phyloP scores from a whole-genome alignment of 2,113 vertebrate species.

The Rafetus swinhoei region DNA sequence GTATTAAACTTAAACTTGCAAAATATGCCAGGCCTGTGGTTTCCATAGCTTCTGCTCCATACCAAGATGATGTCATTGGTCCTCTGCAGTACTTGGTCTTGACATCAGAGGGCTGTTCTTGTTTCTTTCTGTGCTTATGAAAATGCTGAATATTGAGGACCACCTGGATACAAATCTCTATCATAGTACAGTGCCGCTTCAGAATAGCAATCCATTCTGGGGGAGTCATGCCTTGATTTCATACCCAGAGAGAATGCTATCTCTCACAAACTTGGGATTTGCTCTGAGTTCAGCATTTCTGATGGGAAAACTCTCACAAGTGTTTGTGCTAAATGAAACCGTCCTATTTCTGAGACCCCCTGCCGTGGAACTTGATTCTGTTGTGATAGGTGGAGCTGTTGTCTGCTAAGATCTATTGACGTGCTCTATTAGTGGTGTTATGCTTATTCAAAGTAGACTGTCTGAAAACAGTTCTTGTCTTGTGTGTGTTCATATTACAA shows the following conservation, averaged over 20 bases:
- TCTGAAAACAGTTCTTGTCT: not conserved
- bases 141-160: not conserved
- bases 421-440: not conserved
- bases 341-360: not conserved
- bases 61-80: not conserved
- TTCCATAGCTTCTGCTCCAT: not conserved
- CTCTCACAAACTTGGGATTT: not conserved
- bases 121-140: not conserved
- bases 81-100: not conserved
- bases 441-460: not conserved
- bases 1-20: slow-evolving; percentile 16
- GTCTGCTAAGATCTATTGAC: not conserved
- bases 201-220: not conserved
- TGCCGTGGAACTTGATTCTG: not conserved
- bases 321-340: not conserved
- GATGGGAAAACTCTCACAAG: not conserved
- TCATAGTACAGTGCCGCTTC: not conserved
- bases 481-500: not conserved
- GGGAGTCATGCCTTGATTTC: not conserved
- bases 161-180: not conserved
- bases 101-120: not conserved
- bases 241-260: not conserved
- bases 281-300: not conserved
- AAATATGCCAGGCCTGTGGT: slow-evolving; percentile 6
- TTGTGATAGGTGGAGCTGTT: not conserved